Evolutionary conservation across 2,113 vertebrate genomes (phyloP), one percentile per base, ranked within the genome.

Genomic region (Syngnathus floridae): DNA sequence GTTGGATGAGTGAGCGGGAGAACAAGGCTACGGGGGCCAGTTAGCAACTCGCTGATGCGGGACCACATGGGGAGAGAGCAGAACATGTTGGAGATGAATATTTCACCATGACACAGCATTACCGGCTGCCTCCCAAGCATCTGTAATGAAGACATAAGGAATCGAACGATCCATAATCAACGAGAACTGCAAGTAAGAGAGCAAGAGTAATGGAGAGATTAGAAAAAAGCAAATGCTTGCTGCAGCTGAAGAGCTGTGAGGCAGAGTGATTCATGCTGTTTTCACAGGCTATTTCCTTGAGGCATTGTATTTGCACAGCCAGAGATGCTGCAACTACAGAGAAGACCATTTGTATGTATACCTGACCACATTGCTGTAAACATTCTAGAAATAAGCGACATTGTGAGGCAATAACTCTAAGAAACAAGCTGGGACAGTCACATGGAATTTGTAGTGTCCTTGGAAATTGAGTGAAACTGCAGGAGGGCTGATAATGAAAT

Each of bases 211-310:
- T 10, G 57, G 51, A 40, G 45, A 52, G 41, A 51, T 21, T n/a
- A 51, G 22, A 22, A 45, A 36, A 21, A 37, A 13, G 56, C 5
- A 6, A 37, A 69, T 35, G 72, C 4, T 14, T 13, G 65, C 59
- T 63, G 22, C 64, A 75, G 76, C 74, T 81, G 82, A 41, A 48
- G 65, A 64, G 65, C 72, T 62, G 69, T 66, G 76, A 76, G 76
- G 71, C 66, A 76, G 73, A 74, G 64, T 0, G 40, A 64, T 62
- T 55, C 71, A 19, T 62, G 68, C 46, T 70, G 70, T 62, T 82
- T 83, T 82, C 64, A 82, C 75, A 72, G 79, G 72, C 70, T 72
- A 66, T 77, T 83, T 79, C 72, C 75, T 73, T n/a, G 61, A 43
- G 76, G 72, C 45, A 66, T 22, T 73, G 46, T 78, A 79, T 71